Percentiles rank a stretch among this genome's conserved stretches.
Evolutionary conservation across 2,113 vertebrate genomes (phyloP).

Genomic region (Odontesthes bonariensis): DNA sequence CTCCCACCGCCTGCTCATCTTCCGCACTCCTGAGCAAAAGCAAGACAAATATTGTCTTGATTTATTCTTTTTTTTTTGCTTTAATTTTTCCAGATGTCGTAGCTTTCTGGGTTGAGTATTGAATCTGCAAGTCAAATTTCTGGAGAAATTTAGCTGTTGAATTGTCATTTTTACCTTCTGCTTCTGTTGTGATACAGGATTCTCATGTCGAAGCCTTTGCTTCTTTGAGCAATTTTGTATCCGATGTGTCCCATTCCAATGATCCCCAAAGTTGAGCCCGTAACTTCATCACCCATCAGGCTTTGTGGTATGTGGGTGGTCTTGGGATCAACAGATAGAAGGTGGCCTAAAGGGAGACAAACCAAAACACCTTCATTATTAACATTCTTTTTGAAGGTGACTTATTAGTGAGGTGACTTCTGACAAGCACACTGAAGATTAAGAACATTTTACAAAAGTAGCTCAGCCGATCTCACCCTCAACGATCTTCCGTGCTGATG

Average conservation of each 20-base stretch:
- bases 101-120: neutral
- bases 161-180: slow-evolving; percentile 40
- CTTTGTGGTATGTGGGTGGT: slow-evolving; percentile 1
- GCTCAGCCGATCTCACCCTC: slow-evolving; percentile 40
- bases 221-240: slow-evolving; percentile 63
- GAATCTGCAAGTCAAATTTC: neutral
- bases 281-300: slow-evolving; percentile 63
- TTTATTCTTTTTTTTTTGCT: neutral
- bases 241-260: slow-evolving; percentile 73
- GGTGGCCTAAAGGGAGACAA: slow-evolving; percentile 49
- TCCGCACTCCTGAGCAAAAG: slow-evolving; percentile 45
- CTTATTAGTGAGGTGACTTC: neutral
- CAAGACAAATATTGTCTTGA: neutral
- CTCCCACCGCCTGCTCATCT: slow-evolving; percentile 61
- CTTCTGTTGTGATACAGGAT: slow-evolving; percentile 69
- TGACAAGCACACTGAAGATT: too few relatives aligned
- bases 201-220: slow-evolving; percentile 73
- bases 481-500: slow-evolving; percentile 82
- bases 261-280: slow-evolving; percentile 71
- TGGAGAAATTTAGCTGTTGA: neutral
- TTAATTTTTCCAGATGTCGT: neutral
- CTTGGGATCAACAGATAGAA: slow-evolving; percentile 31
- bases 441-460: too few relatives aligned
- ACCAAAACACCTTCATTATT: neutral
- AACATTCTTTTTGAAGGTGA: neutral